Percentiles rank a stretch among this genome's conserved stretches.
Conservation (phyloP, 1,140 invertebrate genomes). For the Aradophagus sp. region DNA sequence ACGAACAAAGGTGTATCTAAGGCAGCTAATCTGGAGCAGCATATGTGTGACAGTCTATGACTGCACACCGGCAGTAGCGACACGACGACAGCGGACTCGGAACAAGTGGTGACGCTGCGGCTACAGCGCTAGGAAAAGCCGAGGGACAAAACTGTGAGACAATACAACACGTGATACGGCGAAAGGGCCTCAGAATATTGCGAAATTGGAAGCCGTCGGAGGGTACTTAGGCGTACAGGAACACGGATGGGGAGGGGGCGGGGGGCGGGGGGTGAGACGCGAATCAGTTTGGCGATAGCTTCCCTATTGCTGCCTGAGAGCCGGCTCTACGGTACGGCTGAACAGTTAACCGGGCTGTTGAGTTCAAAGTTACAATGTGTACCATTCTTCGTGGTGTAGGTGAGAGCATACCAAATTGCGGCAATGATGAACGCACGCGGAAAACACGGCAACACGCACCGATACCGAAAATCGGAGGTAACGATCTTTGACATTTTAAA, state of each 20-base stretch:
- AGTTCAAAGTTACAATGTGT: constrained; percentile 52
- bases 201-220: too few relatives aligned
- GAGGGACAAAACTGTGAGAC: too few relatives aligned
- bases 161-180: too few relatives aligned
- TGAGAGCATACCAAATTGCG: constrained; percentile 7
- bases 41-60: too few relatives aligned
- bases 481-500: constrained; percentile 43
- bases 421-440: constrained; percentile 34
- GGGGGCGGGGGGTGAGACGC: constrained; percentile 25
- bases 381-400: constrained; percentile 31
- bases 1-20: too few relatives aligned
- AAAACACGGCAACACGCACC: constrained; percentile 36
- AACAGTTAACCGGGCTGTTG: constrained; percentile 53
- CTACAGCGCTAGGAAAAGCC: too few relatives aligned
- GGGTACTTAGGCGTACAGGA: not conserved
- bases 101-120: too few relatives aligned
- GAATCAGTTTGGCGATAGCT: constrained; percentile 47
- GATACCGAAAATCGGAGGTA: constrained; percentile 43
- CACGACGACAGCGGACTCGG: too few relatives aligned
- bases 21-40: too few relatives aligned
- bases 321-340: constrained; percentile 33
- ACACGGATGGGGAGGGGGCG: not conserved
- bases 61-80: too few relatives aligned
- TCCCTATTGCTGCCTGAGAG: constrained; percentile 39
- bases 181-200: too few relatives aligned